A percentile compares a stretch with the other conserved stretches of the same genome.
Conservation (phyloP, 2,888 invertebrate genomes). For the Escarpia spicata region DNA sequence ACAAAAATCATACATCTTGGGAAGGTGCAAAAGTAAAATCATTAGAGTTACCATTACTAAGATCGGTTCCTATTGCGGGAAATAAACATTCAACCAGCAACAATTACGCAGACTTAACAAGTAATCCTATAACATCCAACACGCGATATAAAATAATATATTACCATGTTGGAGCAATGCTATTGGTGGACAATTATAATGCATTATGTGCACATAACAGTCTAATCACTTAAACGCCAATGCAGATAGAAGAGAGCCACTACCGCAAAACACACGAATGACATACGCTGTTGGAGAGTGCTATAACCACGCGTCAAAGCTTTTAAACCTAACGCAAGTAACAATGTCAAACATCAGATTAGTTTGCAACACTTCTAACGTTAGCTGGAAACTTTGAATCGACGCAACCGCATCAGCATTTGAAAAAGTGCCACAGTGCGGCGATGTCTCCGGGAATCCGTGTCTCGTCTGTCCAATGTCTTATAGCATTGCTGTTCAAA, state of each 20-base stretch:
- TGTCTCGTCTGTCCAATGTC: neutral
- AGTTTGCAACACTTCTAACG: neutral
- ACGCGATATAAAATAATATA: neutral
- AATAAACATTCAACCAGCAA: neutral
- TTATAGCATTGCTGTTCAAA: neutral
- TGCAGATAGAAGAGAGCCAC: neutral
- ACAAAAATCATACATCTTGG: neutral
- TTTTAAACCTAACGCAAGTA: constrained; percentile 3
- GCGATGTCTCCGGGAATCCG: neutral
- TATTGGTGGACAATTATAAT: neutral
- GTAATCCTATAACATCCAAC: neutral
- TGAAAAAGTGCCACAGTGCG: no score
- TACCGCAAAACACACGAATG: neutral
- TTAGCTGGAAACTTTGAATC: neutral
- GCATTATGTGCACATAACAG: neutral
- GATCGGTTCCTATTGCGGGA: neutral
- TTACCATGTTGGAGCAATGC: neutral
- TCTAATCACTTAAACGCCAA: neutral
- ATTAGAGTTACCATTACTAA: neutral
- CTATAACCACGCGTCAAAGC: neutral
- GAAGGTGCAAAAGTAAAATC: neutral
- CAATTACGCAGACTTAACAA: neutral
- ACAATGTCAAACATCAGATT: neutral
- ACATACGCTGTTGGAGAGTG: neutral
- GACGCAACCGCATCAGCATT: no score